Evolutionary conservation across 2,888 invertebrate species (phyloP), one percentile per base, ranked within the genome.

Genomic region (Drosophila longiperda): DNA sequence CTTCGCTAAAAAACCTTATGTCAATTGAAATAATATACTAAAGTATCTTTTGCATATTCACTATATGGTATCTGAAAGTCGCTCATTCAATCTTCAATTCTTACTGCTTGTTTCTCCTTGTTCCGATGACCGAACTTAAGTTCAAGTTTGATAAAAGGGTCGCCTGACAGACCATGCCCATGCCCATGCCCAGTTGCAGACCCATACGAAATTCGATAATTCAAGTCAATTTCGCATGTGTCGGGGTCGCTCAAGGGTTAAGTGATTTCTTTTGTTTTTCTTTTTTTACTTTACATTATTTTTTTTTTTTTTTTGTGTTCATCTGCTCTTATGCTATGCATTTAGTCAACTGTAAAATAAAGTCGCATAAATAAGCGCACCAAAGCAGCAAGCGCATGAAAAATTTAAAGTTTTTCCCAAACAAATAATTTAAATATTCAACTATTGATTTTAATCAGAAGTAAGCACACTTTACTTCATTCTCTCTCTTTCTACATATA

Each of bases 211-310:
- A 87, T 84, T 87, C 84, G 84, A 84, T 82, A 84, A 84, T 84
- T 84, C 86, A 87, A 84, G 87, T 84, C 85, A 80, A 84, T 84
- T 87, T 82, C 80, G 83, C 77, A 86, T 84, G 84, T 87, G 82
- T 87, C 82, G 87, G 75, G 87, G 78, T 87, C 72, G 87, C 75
- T 78, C 88, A 86, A 86, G 83, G 88, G 85, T 86, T 86, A 86
- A 88, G 85, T 79, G 85, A 88, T 86, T 88, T 86, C 83, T 83
- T 79, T 84, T 73, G 72, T 82, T 82, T 85, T 69, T 55, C 33
- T 57, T 68, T 55, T 32, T 33, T 52, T 42, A 48, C 45, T 45
- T 68, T 68, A 26, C 26, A 5, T 29, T 60, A 66, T 63, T 60
- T 58, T 34, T 48, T 55, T 32, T 26, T 60, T 68, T 66, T 60